Base-by-base conservation (phyloP, 2,113 vertebrate genomes). In the Channa argus region DNA sequence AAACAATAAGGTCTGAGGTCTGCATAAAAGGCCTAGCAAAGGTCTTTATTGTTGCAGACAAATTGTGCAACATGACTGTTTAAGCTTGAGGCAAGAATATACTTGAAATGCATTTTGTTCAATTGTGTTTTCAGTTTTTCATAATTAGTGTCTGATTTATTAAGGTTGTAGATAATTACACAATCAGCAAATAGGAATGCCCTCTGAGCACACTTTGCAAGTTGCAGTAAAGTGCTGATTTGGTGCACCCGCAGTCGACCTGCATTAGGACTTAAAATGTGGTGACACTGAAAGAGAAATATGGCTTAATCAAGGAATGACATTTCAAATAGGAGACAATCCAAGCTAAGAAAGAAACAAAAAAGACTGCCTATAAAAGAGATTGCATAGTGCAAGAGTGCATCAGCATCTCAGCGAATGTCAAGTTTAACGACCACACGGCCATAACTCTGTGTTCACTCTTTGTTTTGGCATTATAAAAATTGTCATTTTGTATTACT, bases 101-200 rank as follows among this genome's bases (percentile, higher is more conserved):
- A 12, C 64, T 59, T 33, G 5, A 50, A 63, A 53, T 10, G 13
- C 67, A 8, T 72, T 55, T 9, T 10, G 34, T 38, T 59, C 33
- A 44, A 15, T 52, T 63, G 41, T 5, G 0, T 61, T 64, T 63
- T 36, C 41, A 62, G 8, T 63, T 44, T 50, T 68, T 58, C 58
- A 11, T 80, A 72, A 86, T 84, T 88, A 58, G 38, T 8, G 4
- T 63, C 46, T 49, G 72, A 79, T 77, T 82, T 73, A 71, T 62
- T 45, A 37, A 63, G 41, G 62, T 61, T 70, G 55, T 12, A 50
- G 38, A 68, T 54, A 75, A 70, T 70, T 63, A 77, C 58, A 56
- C 61, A 11, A 37, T 81, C 69, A 71, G 71, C 67, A 61, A 52
- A 71, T 54, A 12, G 34, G 71, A 56, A 46, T 64, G 6, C 12